Evolutionary conservation across 2,888 invertebrate genomes (phyloP).

Genomic region (Megalurothrips usitatus): DNA sequence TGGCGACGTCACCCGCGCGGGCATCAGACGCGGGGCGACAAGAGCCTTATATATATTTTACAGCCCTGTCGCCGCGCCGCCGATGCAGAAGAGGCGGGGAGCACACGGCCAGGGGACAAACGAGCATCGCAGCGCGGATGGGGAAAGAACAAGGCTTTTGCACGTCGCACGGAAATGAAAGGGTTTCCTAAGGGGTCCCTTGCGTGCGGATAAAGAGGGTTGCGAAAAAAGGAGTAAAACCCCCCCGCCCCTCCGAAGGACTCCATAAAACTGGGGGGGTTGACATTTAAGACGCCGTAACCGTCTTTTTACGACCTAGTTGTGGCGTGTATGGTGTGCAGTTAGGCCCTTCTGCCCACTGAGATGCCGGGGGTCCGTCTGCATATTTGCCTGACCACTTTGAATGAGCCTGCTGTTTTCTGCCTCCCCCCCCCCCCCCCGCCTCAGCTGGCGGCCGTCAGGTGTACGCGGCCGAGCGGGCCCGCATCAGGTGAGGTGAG

Average conservation of each 20-base stretch:
- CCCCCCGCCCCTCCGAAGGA: no score
- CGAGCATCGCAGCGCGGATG: no score
- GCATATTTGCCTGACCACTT: slow-evolving; percentile 26
- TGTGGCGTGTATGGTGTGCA: slow-evolving; percentile 13
- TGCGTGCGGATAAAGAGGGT: background rate
- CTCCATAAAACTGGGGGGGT: slow-evolving; percentile 21
- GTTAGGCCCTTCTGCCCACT: slow-evolving; percentile 24
- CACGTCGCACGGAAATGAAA: background rate
- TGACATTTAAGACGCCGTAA: slow-evolving; percentile 24
- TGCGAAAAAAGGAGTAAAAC: slow-evolving; percentile 6
- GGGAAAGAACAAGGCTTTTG: no score
- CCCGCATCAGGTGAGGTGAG: background rate
- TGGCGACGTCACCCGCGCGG: no score
- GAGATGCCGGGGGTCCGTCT: slow-evolving; percentile 12
- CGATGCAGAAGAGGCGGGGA: no score
- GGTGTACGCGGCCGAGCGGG: background rate
- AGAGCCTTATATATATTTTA: no score
- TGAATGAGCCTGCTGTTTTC: slow-evolving; percentile 24
- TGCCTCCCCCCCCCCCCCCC: background rate
- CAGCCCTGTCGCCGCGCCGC: no score
- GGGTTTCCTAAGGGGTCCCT: background rate
- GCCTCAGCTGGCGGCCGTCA: background rate
- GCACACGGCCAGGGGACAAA: no score
- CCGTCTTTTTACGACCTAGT: slow-evolving; percentile 18
- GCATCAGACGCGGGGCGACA: no score